Evolutionary conservation across 2,113 vertebrate genomes (phyloP).

Genomic region (Brachirus orientalis): DNA sequence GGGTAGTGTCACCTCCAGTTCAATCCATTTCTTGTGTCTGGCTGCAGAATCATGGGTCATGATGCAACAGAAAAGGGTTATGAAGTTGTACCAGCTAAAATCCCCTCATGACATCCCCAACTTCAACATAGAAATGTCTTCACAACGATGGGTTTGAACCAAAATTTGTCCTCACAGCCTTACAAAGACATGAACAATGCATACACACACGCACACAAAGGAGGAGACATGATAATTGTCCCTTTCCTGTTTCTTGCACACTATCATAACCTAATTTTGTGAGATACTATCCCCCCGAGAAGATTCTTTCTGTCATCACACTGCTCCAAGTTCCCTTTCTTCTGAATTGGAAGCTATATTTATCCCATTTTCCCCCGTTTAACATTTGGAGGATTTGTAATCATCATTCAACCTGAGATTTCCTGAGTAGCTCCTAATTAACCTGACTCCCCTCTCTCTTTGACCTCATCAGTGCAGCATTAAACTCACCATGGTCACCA

Average conservation of each 20-base stretch:
- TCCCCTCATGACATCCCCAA: too few relatives aligned
- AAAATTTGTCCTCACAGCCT: too few relatives aligned
- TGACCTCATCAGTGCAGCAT: slow-evolving; percentile 80
- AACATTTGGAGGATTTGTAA: slow-evolving; percentile 79
- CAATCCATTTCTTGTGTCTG: too few relatives aligned
- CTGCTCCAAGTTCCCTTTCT: slow-evolving; percentile 59
- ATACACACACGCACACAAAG: too few relatives aligned
- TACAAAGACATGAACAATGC: too few relatives aligned
- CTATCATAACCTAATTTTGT: slow-evolving; percentile 77
- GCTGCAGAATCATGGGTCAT: too few relatives aligned
- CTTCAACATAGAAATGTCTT: too few relatives aligned
- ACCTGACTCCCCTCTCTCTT: slow-evolving; percentile 70
- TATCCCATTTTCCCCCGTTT: slow-evolving; percentile 58
- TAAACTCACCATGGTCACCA: slow-evolving; percentile 66
- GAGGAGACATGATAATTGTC: slow-evolving; percentile 55
- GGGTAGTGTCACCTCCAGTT: too few relatives aligned
- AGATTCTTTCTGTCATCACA: slow-evolving; percentile 55
- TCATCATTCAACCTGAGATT: slow-evolving; percentile 82
- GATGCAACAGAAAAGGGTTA: too few relatives aligned
- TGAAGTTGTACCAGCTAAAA: too few relatives aligned
- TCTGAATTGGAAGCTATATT: slow-evolving; percentile 72
- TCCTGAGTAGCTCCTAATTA: slow-evolving; percentile 80
- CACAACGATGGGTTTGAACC: too few relatives aligned
- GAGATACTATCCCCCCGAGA: slow-evolving; percentile 71
- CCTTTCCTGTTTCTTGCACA: slow-evolving; percentile 56